Conservation (phyloP, 2,113 vertebrate species). For the Festucalex cinctus region DNA sequence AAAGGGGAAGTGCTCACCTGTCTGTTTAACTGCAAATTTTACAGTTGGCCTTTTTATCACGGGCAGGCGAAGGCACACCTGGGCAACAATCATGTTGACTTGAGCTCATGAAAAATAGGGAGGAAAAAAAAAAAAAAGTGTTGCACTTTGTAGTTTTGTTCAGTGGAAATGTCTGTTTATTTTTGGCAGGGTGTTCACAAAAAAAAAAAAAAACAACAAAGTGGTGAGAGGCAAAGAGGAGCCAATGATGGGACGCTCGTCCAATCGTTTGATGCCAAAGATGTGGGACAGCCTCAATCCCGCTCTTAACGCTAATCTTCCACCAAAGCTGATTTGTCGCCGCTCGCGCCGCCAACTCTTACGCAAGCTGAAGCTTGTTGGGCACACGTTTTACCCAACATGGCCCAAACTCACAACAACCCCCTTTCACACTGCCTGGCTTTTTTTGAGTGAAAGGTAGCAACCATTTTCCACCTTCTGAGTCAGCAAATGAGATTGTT, state of each 20-base stretch:
- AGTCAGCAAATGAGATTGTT: neutral
- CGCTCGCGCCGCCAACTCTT: neutral
- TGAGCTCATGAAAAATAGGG: too few species aligned
- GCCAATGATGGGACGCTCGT: neutral
- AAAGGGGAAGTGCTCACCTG: too few species aligned
- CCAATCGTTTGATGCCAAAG: slow-evolving; percentile 20
- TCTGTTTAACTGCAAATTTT: too few species aligned
- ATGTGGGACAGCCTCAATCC: slow-evolving; percentile 66
- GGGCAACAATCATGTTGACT: too few species aligned
- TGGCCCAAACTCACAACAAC: neutral
- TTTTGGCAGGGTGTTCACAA: neutral
- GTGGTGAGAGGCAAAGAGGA: neutral
- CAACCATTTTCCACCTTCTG: neutral
- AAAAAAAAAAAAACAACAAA: neutral
- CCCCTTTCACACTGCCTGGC: neutral
- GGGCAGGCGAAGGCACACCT: too few species aligned
- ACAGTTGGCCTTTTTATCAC: too few species aligned
- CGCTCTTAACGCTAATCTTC: slow-evolving; percentile 55
- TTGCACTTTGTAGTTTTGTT: neutral
- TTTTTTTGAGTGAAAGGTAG: neutral
- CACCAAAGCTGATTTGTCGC: slow-evolving; percentile 2
- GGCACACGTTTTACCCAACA: neutral
- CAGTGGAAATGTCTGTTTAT: neutral
- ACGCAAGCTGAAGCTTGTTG: neutral
- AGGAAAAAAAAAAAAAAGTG: neutral